Percentiles rank a stretch among this genome's conserved stretches.
phyloP scores from a whole-genome alignment of 2,113 vertebrate genomes.

The Callorhinus ursinus region DNA sequence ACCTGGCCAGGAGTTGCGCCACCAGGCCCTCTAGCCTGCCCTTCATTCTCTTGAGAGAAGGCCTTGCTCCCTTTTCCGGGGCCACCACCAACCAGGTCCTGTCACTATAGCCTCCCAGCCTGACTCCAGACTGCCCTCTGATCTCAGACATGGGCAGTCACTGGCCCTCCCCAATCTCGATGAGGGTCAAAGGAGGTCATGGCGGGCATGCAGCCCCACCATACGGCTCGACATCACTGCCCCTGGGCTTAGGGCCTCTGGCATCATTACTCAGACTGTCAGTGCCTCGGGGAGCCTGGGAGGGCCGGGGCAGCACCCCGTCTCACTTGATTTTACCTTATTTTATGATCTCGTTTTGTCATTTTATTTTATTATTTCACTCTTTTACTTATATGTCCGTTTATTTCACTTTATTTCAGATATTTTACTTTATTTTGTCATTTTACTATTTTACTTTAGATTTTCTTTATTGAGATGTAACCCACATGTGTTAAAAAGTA shows the following conservation, averaged over 20 bases:
- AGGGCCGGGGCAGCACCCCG: accelerated
- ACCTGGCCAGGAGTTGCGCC: background rate
- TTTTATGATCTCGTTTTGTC: background rate
- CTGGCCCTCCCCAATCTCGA: background rate
- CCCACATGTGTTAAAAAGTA: too few relatives aligned
- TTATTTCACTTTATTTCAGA: background rate
- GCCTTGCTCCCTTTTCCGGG: background rate
- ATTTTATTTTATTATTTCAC: background rate
- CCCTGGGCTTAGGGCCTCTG: background rate
- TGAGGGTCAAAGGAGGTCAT: background rate
- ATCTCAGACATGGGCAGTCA: background rate
- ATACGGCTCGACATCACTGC: accelerated
- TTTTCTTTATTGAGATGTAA: background rate
- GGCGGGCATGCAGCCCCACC: background rate
- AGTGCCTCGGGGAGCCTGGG: background rate
- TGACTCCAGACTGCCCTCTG: accelerated
- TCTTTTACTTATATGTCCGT: background rate
- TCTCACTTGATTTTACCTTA: accelerated
- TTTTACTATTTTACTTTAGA: background rate
- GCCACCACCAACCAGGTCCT: accelerated
- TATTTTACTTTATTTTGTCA: background rate
- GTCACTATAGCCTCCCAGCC: accelerated
- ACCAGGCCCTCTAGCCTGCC: background rate
- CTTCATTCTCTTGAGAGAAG: background rate
- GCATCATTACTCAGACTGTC: accelerated